Evolutionary conservation across 2,888 invertebrate species (phyloP), one percentile per base, ranked within the genome.

Genomic region (Spilosoma lubricipeda): DNA sequence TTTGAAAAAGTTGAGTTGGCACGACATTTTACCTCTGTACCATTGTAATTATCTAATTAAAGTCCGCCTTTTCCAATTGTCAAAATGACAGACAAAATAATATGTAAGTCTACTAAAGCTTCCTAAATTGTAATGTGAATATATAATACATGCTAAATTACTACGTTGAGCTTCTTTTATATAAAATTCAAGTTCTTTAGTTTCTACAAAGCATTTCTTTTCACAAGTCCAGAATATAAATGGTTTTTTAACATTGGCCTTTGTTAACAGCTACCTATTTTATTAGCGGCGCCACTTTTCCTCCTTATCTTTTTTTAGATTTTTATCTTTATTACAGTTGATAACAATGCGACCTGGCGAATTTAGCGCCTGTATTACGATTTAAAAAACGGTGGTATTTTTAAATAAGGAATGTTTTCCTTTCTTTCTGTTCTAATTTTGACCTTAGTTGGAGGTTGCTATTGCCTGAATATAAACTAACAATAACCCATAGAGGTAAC

Each of bases 301-400:
- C 23, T 73, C 76, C 73, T 77, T 81, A 83, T 84, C 83, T 59
- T 80, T 52, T 39, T 80, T 81, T 71, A 72, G 79, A 84, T 79
- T 80, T 68, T 78, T 82, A 82, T 84, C 85, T 82, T 84, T 84
- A 83, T 82, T 81, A 78, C 52, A 75, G 69, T 64, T 59, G 76
- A 36, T 59, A 73, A 81, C 74, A 80, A 76, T 76, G 27, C 18
- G 69, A 73, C 72, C 73, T 81, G 78, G 80, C 73, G 78, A 82
- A 84, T 82, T 81, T 81, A 78, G 70, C 73, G 71, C 73, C 70
- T 33, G 74, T 75, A 77, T 69, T 42, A 56, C 69, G 59, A 73
- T 67, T 73, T 77, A 67, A 67, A 74, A 77, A 42, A 73, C 23
- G 48, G 18, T 33, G n/a, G 36, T 33, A 45, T 11, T 67, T 67